Conservation (phyloP, 2,113 vertebrate genomes). For the Centrocercus urophasianus region DNA sequence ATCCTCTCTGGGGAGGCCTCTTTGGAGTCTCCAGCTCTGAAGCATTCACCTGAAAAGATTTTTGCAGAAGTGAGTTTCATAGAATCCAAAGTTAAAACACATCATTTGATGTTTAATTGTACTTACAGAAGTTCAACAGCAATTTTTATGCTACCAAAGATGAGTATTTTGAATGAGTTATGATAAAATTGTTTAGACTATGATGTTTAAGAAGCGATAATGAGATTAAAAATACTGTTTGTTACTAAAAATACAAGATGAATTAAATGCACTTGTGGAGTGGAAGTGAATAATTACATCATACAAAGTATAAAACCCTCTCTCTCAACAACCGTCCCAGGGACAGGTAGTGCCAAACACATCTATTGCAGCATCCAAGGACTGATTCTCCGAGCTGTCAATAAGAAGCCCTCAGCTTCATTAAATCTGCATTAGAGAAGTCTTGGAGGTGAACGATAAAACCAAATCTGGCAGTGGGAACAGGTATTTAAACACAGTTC, state of each 20-base stretch:
- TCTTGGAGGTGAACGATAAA: neutral
- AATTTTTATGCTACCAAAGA: neutral
- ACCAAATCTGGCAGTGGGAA: neutral
- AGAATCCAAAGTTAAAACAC: neutral
- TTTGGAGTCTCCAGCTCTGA: constrained; percentile 47
- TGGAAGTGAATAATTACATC: neutral
- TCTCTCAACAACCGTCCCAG: neutral
- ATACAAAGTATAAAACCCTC: neutral
- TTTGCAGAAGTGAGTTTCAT: neutral
- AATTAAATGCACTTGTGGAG: neutral
- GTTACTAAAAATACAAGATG: neutral
- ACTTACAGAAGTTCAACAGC: neutral
- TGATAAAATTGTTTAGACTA: neutral
- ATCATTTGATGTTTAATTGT: neutral
- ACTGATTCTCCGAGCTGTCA: neutral
- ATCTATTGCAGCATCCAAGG: neutral
- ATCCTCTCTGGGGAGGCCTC: neutral
- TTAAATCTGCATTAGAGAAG: neutral
- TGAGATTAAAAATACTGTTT: neutral
- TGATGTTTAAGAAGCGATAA: neutral
- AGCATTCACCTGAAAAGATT: constrained; percentile 67
- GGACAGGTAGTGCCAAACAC: neutral
- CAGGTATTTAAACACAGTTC: neutral
- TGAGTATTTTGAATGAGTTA: neutral
- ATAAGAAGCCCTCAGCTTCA: neutral